Conservation (phyloP, 2,797 vertebrate genomes). For the Podarcis siculus region DNA sequence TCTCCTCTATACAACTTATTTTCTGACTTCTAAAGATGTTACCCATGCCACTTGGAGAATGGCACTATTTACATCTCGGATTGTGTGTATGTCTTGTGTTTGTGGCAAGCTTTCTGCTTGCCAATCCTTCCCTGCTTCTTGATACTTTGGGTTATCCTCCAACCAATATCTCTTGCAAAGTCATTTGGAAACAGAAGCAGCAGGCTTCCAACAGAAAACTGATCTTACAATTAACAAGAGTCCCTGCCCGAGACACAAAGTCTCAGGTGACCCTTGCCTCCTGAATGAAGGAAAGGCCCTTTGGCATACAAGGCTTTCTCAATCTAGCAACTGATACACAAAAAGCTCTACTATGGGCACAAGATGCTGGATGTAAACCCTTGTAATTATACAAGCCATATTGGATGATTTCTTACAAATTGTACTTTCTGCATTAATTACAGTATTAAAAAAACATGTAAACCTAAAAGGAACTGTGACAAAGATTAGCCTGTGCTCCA, state of each 20-base stretch:
- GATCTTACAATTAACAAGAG: background rate
- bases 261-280: background rate
- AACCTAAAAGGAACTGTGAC: background rate
- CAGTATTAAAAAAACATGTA: background rate
- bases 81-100: too few species aligned
- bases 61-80: too few species aligned
- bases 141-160: too few species aligned
- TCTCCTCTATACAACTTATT: too few species aligned
- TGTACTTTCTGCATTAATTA: background rate
- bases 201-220: background rate
- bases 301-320: background rate
- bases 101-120: too few species aligned
- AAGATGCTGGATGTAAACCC: background rate
- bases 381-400: background rate
- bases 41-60: too few species aligned
- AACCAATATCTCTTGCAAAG: background rate
- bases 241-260: background rate
- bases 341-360: background rate
- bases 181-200: background rate
- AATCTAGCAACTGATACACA: background rate
- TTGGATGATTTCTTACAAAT: background rate
- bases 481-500: background rate
- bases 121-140: too few species aligned
- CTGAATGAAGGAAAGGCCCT: background rate
- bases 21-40: too few species aligned